Conservation (phyloP, 1,140 invertebrate species). For the Diorhabda sublineata region DNA sequence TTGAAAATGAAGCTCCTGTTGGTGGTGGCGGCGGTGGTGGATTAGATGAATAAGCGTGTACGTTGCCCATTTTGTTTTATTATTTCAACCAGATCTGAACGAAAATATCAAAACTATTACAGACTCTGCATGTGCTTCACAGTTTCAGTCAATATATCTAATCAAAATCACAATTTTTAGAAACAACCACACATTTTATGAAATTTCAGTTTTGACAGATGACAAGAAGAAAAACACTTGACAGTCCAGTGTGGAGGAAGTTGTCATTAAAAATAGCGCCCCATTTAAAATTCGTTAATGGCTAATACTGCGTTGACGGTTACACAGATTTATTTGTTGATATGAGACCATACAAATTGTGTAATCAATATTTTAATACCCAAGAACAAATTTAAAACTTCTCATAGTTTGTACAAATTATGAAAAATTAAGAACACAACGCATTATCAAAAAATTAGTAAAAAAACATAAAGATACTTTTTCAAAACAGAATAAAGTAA, state of each 20-base stretch:
- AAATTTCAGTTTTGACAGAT: constrained; percentile 5
- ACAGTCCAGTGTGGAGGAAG: neutral
- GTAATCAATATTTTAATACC: too few species aligned
- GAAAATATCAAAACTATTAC: neutral
- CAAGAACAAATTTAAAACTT: too few species aligned
- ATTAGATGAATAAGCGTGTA: constrained; percentile 43
- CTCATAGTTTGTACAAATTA: too few species aligned
- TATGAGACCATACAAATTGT: too few species aligned
- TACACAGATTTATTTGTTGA: too few species aligned
- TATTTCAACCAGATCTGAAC: neutral
- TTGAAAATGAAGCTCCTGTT: constrained; percentile 15
- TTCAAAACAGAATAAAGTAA: too few species aligned
- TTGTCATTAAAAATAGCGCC: too few species aligned
- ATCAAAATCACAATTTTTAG: constrained; percentile 1
- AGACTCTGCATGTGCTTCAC: constrained; percentile 2
- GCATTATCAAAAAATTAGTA: too few species aligned
- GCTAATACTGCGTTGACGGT: too few species aligned
- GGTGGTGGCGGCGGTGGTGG: constrained; percentile 39
- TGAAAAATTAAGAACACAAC: too few species aligned
- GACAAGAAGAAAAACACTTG: constrained; percentile 3
- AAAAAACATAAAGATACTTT: too few species aligned
- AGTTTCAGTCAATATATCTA: constrained; percentile 1
- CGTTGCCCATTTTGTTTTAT: constrained; percentile 41
- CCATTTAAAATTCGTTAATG: too few species aligned
- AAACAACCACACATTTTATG: constrained; percentile 8